Conservation (phyloP, 2,113 vertebrate species). For the Eonycteris spelaea region DNA sequence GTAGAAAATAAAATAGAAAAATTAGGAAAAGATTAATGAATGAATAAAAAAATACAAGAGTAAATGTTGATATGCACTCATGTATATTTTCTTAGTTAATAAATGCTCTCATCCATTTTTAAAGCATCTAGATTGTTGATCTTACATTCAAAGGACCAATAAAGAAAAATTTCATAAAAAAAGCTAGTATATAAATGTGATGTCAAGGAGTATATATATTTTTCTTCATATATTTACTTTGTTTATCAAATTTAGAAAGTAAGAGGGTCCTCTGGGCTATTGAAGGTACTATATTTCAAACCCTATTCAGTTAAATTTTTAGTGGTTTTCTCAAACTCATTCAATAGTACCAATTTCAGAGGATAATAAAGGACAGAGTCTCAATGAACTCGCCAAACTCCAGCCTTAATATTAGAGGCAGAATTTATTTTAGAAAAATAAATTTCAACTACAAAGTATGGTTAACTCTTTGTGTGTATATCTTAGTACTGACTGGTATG, state of each 20-base stretch:
- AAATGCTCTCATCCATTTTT: slow-evolving; percentile 36
- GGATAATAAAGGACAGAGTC: slow-evolving; percentile 52
- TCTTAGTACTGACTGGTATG: background rate
- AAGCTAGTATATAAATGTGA: slow-evolving; percentile 45
- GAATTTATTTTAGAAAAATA: slow-evolving; percentile 61
- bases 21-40: background rate
- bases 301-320: slow-evolving; percentile 40
- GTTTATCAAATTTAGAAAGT: slow-evolving; percentile 65
- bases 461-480: background rate
- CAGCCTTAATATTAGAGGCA: slow-evolving; percentile 50
- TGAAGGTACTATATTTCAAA: slow-evolving; percentile 65
- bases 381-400: slow-evolving; percentile 44
- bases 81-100: slow-evolving; percentile 9
- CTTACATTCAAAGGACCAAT: slow-evolving; percentile 50
- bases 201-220: slow-evolving; percentile 41
- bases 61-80: background rate
- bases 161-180: slow-evolving; percentile 63
- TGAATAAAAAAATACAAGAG: slow-evolving; percentile 37
- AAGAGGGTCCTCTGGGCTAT: slow-evolving; percentile 44
- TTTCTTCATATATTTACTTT: slow-evolving; percentile 68
- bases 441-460: slow-evolving; percentile 26
- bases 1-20: background rate
- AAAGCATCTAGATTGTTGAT: slow-evolving; percentile 31
- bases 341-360: slow-evolving; percentile 58
- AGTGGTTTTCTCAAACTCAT: slow-evolving; percentile 58